phyloP scores from a whole-genome alignment of 2,113 vertebrate species.

The Pelmatolapia mariae region DNA sequence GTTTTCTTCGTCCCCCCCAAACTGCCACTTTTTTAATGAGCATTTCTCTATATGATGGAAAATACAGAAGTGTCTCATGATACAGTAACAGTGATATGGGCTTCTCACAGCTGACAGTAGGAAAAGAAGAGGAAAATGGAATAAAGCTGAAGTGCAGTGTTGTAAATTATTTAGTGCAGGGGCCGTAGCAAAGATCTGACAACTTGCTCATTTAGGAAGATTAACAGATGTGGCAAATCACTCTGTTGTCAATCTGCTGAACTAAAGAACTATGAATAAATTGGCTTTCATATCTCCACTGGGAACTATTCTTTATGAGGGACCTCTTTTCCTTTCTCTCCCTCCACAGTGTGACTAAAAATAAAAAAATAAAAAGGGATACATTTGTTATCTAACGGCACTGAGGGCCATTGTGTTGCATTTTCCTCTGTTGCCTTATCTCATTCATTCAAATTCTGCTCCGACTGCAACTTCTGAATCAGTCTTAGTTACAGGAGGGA shows the following conservation, averaged over 20 bases:
- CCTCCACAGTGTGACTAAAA: slow-evolving; percentile 35
- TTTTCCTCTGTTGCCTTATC: slow-evolving; percentile 56
- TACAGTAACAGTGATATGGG: slow-evolving; percentile 19
- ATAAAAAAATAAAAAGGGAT: slow-evolving; percentile 12
- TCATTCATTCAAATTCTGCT: slow-evolving; percentile 64
- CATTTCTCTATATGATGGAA: not conserved
- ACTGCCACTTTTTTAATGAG: slow-evolving; percentile 38
- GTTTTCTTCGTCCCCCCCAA: not conserved
- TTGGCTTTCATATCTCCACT: slow-evolving; percentile 50
- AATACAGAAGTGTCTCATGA: slow-evolving; percentile 4
- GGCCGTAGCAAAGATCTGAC: slow-evolving; percentile 58
- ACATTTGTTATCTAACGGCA: slow-evolving; percentile 54
- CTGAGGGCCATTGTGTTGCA: slow-evolving; percentile 50
- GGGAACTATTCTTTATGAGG: slow-evolving; percentile 39
- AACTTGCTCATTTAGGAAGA: slow-evolving; percentile 65
- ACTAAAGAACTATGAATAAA: slow-evolving; percentile 54
- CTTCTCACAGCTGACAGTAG: slow-evolving; percentile 44
- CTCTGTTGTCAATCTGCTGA: slow-evolving; percentile 54
- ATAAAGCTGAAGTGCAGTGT: slow-evolving; percentile 52
- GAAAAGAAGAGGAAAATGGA: slow-evolving; percentile 32
- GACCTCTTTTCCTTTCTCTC: slow-evolving; percentile 30
- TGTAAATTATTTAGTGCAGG: slow-evolving; percentile 68
- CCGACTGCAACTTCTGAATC: slow-evolving; percentile 58
- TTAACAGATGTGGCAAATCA: slow-evolving; percentile 67
- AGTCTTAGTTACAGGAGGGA: slow-evolving; percentile 27